Evolutionary conservation across 2,113 vertebrate genomes (phyloP).

Genomic region (Connochaetes taurinus): DNA sequence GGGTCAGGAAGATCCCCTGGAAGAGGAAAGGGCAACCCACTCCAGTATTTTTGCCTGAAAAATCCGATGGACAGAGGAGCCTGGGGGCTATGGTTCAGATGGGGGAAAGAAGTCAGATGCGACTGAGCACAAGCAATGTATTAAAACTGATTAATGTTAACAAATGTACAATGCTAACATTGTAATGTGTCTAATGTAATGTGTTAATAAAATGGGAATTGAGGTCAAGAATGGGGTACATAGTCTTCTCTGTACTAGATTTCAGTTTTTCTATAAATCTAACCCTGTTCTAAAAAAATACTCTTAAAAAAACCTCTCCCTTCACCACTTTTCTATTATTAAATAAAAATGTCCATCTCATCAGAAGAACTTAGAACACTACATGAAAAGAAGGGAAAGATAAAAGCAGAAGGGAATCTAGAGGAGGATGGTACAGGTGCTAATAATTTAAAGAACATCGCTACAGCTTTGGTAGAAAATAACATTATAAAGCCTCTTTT

Average conservation of each 20-base stretch:
- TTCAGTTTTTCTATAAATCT: constrained; percentile 22
- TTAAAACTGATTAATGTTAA: background rate
- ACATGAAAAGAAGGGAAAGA: background rate
- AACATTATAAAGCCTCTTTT: background rate
- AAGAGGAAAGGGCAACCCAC: background rate
- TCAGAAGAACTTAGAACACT: background rate
- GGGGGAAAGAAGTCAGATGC: background rate
- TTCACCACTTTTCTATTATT: no score
- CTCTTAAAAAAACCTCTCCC: background rate
- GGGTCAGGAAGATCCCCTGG: background rate
- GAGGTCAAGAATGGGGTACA: background rate
- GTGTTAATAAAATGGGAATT: background rate
- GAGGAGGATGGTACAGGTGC: background rate
- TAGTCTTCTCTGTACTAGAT: background rate
- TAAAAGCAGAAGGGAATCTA: background rate
- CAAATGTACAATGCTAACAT: background rate
- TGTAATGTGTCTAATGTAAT: background rate
- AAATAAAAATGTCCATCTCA: background rate
- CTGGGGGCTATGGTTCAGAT: background rate
- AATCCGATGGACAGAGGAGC: background rate
- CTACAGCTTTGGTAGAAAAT: background rate
- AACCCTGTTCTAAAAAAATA: background rate
- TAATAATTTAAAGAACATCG: background rate
- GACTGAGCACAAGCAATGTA: background rate
- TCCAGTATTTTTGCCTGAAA: background rate